phyloP scores from a whole-genome alignment of 2,113 vertebrate genomes.

The Brachyhypopomus gauderio region DNA sequence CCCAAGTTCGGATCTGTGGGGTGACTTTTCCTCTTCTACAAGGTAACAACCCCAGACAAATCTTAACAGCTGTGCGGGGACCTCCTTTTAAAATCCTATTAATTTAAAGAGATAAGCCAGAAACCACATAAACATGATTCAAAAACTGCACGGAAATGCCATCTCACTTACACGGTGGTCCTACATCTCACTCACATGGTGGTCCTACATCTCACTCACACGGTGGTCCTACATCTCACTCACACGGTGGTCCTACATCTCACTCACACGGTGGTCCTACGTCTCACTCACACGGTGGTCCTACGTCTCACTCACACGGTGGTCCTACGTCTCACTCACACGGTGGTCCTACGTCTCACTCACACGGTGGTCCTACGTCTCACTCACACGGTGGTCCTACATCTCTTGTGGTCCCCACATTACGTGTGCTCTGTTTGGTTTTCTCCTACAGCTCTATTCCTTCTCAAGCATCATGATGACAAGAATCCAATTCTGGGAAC shows the following conservation, averaged over 20 bases:
- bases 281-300: no score
- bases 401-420: not conserved
- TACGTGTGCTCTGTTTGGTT: not conserved
- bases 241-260: not conserved
- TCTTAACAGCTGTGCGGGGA: not conserved
- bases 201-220: not conserved
- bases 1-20: slow-evolving; percentile 81
- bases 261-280: not conserved
- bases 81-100: not conserved
- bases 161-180: not conserved
- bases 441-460: slow-evolving; percentile 60
- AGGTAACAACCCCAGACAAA: slow-evolving; percentile 71
- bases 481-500: slow-evolving; percentile 73
- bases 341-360: not conserved
- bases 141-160: no score
- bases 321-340: not conserved
- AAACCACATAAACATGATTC: no score
- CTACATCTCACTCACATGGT: not conserved
- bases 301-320: not conserved
- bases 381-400: not conserved
- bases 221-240: not conserved
- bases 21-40: slow-evolving; percentile 86
- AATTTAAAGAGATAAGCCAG: not conserved
- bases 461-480: slow-evolving; percentile 67
- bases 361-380: not conserved